Evolutionary conservation across 2,888 invertebrate species (phyloP).

Genomic region (Endotricha flammealis): DNA sequence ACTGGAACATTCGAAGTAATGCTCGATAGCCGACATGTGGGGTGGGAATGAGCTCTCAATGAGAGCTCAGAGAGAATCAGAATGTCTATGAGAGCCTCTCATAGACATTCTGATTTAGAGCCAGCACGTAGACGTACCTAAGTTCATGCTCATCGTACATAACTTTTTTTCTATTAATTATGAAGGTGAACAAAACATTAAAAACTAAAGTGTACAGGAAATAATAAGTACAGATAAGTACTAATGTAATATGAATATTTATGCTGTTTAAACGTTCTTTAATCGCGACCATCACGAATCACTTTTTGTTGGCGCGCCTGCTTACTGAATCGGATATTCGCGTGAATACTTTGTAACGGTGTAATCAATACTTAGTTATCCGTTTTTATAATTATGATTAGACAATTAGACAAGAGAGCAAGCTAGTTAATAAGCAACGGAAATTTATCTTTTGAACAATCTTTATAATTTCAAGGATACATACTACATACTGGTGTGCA

Average conservation of each 20-base stretch:
- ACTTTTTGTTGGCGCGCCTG: constrained; percentile 26
- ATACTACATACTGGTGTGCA: no score
- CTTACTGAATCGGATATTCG: constrained; percentile 21
- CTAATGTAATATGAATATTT: constrained; percentile 62
- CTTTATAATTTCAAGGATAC: no score
- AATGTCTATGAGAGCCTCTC: no score
- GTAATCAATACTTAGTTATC: constrained; percentile 4
- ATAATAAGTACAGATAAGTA: constrained; percentile 47
- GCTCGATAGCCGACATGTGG: no score
- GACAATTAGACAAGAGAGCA: no score
- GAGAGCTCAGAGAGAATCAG: no score
- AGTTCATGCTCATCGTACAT: neutral
- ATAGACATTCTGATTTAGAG: no score
- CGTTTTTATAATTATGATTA: neutral
- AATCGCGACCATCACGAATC: constrained; percentile 55
- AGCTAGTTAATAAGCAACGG: no score
- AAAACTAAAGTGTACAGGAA: constrained; percentile 40
- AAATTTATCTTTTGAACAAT: no score
- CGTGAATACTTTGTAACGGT: constrained; percentile 13
- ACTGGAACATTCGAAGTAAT: no score
- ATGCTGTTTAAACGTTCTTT: constrained; percentile 66
- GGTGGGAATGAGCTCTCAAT: no score
- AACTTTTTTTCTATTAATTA: neutral
- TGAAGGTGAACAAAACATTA: constrained; percentile 23
- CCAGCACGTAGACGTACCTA: no score